These are phyloP conservation scores for Rhynchotus rufescens DNA, from an alignment of 2,797 vertebrate genomes.

Conservation along the genomic window DNA sequence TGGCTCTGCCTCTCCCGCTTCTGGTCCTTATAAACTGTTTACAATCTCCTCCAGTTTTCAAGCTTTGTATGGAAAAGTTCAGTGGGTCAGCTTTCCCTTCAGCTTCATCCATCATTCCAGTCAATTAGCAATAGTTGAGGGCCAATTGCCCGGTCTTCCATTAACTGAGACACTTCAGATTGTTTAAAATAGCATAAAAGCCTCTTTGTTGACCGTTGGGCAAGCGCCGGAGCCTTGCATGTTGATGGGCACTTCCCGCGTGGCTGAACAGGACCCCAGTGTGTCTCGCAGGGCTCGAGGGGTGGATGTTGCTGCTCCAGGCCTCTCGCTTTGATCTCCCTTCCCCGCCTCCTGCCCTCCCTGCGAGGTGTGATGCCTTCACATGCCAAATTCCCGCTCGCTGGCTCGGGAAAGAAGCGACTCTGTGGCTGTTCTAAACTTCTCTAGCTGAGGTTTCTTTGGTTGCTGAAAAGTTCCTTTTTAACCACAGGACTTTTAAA, in stretches of 20 bases:
- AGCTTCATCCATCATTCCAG: conserved; percentile 72
- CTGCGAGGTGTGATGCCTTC: conserved; percentile 57
- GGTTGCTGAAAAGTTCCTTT: conserved; percentile 18
- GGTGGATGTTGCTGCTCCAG: background rate
- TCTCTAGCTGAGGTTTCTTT: background rate
- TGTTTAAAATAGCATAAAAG: conserved; percentile 72
- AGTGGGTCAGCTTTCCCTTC: conserved; percentile 68
- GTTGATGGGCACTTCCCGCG: conserved; percentile 74
- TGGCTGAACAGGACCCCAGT: conserved; percentile 66
- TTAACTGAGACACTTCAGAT: conserved; percentile 74
- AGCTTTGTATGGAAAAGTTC: conserved; percentile 63
- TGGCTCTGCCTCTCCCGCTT: conserved; percentile 62
- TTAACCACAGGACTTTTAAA: conserved; percentile 47
- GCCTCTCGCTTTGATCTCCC: conserved; percentile 61
- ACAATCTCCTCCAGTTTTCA: conserved; percentile 46
- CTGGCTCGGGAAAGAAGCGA: background rate
- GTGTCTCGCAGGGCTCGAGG: background rate
- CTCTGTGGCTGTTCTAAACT: conserved; percentile 46
- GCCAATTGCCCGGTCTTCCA: conserved; percentile 66
- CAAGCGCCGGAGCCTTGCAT: conserved; percentile 41
- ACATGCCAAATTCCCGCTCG: conserved; percentile 28
- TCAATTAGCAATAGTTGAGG: conserved; percentile 73
- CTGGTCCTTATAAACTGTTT: conserved; percentile 55
- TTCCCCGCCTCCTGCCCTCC: conserved; percentile 43
- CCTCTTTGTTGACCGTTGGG: conserved; percentile 58